Conservation (phyloP, 1,140 invertebrate species). For the Drosophila nigrodunni region DNA sequence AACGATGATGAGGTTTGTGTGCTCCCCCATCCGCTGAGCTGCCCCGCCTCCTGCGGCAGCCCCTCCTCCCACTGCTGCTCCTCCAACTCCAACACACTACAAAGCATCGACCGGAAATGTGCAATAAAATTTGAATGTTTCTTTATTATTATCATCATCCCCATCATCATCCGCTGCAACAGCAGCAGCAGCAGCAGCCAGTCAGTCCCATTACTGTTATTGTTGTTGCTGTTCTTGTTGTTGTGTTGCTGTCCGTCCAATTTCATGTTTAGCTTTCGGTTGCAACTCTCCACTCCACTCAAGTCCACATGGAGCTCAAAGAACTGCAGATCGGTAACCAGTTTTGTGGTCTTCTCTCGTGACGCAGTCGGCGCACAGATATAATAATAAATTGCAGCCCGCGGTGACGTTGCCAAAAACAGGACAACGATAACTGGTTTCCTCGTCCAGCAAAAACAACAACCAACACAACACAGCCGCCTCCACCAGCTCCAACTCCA, state of each 20-base stretch:
- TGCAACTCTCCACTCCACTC: slow-evolving; percentile 43
- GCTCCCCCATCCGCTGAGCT: slow-evolving; percentile 12
- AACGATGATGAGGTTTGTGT: slow-evolving; percentile 9
- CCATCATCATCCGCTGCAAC: slow-evolving; percentile 70
- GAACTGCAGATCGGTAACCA: slow-evolving; percentile 38
- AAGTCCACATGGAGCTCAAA: slow-evolving; percentile 1
- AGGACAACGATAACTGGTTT: slow-evolving; percentile 69
- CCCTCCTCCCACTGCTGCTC: background rate
- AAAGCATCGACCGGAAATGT: slow-evolving; percentile 79
- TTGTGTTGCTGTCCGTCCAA: slow-evolving; percentile 33
- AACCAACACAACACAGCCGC: background rate
- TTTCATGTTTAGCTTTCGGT: slow-evolving; percentile 50
- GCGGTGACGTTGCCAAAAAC: slow-evolving; percentile 80
- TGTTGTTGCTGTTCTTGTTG: slow-evolving; percentile 12
- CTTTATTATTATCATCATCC: slow-evolving; percentile 82
- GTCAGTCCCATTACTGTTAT: slow-evolving; percentile 45
- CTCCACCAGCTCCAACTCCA: slow-evolving; percentile 19
- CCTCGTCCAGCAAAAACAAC: slow-evolving; percentile 29
- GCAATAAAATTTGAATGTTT: slow-evolving; percentile 84
- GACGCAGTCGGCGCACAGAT: slow-evolving; percentile 66
- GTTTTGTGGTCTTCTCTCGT: slow-evolving; percentile 59
- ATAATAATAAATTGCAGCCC: slow-evolving; percentile 73
- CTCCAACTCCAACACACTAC: slow-evolving; percentile 8
- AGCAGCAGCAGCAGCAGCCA: slow-evolving; percentile 41
- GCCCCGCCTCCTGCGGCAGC: too few species aligned